Percentiles rank a stretch among this genome's conserved stretches.
phyloP scores from a whole-genome alignment of 2,888 invertebrate species.

The Lasioglossum lativentre region DNA sequence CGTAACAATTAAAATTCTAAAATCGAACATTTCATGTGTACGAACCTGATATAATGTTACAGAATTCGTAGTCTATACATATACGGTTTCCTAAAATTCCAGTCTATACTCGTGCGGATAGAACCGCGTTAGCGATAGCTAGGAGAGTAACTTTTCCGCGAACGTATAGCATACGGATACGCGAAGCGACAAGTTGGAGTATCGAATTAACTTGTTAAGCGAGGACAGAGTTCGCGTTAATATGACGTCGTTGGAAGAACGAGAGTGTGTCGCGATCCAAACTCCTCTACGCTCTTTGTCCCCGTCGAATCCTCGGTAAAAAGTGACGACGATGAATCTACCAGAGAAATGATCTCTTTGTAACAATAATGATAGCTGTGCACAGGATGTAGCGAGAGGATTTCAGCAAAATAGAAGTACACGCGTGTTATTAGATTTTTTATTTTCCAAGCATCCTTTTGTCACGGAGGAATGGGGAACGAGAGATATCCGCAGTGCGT shows the following conservation, averaged over 20 bases:
- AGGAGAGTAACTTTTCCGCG: background rate
- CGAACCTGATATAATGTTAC: no score
- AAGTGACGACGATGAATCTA: slow-evolving; percentile 25
- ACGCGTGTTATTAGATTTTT: slow-evolving; percentile 38
- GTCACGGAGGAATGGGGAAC: slow-evolving; percentile 26
- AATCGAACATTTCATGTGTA: no score
- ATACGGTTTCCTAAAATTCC: background rate
- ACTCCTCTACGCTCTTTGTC: slow-evolving; percentile 21
- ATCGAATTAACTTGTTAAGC: slow-evolving; percentile 27
- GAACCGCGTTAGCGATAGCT: background rate
- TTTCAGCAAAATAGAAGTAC: background rate
- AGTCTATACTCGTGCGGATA: background rate
- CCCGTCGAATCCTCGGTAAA: slow-evolving; percentile 37
- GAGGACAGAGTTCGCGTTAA: slow-evolving; percentile 7
- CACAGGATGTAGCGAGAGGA: background rate
- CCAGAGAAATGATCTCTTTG: slow-evolving; percentile 42
- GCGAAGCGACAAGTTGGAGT: background rate
- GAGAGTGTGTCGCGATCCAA: slow-evolving; percentile 20
- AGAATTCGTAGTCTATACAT: no score
- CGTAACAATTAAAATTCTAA: no score
- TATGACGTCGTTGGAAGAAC: background rate
- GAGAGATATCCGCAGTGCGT: slow-evolving; percentile 64
- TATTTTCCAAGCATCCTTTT: slow-evolving; percentile 18
- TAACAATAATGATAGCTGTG: background rate
- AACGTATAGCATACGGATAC: background rate